Evolutionary conservation across 2,797 vertebrate species (phyloP).

Genomic region (Champsocephalus esox): DNA sequence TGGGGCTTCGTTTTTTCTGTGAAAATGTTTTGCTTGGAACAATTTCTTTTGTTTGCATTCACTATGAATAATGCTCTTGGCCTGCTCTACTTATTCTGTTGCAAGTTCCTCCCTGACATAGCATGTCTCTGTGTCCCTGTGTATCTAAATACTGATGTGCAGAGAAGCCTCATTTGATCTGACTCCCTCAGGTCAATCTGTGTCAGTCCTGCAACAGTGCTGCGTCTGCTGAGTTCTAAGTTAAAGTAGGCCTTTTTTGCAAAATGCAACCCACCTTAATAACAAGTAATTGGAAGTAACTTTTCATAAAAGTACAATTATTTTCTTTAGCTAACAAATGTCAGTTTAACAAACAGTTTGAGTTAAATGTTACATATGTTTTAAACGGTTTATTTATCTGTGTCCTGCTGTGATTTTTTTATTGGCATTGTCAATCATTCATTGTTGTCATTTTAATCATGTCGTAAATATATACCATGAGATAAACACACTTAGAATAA

Average conservation of each 20-base stretch:
- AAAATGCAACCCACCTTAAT: constrained; percentile 3
- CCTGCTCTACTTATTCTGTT: constrained; percentile 32
- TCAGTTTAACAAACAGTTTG: not conserved
- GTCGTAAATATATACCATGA: not conserved
- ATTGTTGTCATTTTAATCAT: not conserved
- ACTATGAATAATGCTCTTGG: constrained; percentile 43
- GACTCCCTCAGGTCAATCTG: constrained; percentile 11
- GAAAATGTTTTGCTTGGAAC: constrained; percentile 54
- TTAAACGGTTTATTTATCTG: no score
- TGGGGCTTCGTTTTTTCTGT: constrained; percentile 18
- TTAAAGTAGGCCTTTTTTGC: no score
- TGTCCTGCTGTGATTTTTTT: not conserved
- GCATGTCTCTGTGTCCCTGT: constrained; percentile 48
- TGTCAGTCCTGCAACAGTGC: not conserved
- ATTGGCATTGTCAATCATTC: not conserved
- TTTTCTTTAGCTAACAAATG: not conserved
- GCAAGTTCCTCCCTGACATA: constrained; percentile 48
- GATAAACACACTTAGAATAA: not conserved
- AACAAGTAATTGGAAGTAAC: not conserved
- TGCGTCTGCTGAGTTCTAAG: not conserved
- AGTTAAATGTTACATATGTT: not conserved
- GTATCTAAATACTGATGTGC: constrained; percentile 55
- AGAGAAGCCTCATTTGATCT: constrained; percentile 52
- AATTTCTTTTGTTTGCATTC: constrained; percentile 57
- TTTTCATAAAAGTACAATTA: no score